Evolutionary conservation across 1,140 invertebrate species (phyloP).

Genomic region (Hylaeus volcanicus): DNA sequence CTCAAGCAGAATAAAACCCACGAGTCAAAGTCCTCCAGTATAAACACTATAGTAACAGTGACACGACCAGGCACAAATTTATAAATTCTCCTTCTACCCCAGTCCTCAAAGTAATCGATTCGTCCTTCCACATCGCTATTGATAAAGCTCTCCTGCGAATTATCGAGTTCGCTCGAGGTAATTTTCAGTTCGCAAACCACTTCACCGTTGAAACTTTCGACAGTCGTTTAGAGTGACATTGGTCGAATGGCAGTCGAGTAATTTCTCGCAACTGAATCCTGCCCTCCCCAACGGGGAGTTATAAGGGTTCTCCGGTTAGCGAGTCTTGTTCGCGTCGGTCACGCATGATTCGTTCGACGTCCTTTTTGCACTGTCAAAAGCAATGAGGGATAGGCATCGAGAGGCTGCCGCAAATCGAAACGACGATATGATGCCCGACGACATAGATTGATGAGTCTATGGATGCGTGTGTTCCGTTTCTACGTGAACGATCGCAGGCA

Average conservation of each 20-base stretch:
- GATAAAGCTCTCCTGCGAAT: neutral
- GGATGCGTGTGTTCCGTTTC: constrained; percentile 34
- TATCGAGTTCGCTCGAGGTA: neutral
- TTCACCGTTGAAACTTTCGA: neutral
- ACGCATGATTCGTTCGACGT: constrained; percentile 28
- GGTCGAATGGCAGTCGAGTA: neutral
- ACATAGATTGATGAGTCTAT: constrained; percentile 59
- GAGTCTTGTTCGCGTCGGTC: constrained; percentile 15
- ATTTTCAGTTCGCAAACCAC: neutral
- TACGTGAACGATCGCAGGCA: neutral
- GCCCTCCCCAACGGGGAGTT: neutral
- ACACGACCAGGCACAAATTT: too few species aligned
- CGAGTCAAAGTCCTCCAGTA: too few species aligned
- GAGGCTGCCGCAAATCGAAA: constrained; percentile 56
- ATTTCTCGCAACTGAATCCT: constrained; percentile 17
- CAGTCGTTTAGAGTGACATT: neutral
- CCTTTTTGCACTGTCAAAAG: constrained; percentile 52
- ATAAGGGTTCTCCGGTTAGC: neutral
- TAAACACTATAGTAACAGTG: too few species aligned
- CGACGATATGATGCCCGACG: constrained; percentile 47
- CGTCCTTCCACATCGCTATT: neutral
- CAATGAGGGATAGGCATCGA: constrained; percentile 52
- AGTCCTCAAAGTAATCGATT: neutral
- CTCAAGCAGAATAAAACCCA: too few species aligned
- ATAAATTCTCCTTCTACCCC: neutral